phyloP scores from a whole-genome alignment of 2,797 vertebrate species.

The Parauchenoglanis punctatus region DNA sequence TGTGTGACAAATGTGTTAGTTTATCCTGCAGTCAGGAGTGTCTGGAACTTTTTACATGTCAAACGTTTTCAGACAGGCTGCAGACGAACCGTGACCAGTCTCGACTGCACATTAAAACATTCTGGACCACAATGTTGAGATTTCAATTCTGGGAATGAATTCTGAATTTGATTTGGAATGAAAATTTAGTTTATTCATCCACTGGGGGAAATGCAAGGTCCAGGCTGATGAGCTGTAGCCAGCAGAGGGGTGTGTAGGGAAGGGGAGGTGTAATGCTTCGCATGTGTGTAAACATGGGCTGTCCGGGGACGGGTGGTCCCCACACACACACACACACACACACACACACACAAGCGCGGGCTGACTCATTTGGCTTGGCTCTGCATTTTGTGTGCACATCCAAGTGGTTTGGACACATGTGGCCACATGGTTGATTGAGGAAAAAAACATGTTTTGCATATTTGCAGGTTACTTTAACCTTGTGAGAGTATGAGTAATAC shows the following conservation, averaged over 20 bases:
- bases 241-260: constrained; percentile 9
- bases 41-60: background rate
- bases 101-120: background rate
- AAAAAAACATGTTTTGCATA: constrained; percentile 16
- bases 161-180: constrained; percentile 1
- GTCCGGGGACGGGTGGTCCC: background rate
- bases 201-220: background rate
- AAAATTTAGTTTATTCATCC: background rate
- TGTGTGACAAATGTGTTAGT: background rate
- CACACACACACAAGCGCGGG: background rate
- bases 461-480: constrained; percentile 59
- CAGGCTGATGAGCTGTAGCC: background rate
- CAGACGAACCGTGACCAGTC: too few species aligned
- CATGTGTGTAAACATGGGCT: constrained; percentile 9
- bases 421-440: background rate
- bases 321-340: constrained; percentile 10
- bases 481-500: constrained; percentile 24
- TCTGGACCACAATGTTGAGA: background rate
- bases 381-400: constrained; percentile 70
- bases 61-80: background rate
- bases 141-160: background rate
- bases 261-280: background rate
- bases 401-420: constrained; percentile 62
- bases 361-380: constrained; percentile 67
- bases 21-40: background rate